phyloP scores from a whole-genome alignment of 2,888 invertebrate species.

The Nematopogon swammerdamellus region DNA sequence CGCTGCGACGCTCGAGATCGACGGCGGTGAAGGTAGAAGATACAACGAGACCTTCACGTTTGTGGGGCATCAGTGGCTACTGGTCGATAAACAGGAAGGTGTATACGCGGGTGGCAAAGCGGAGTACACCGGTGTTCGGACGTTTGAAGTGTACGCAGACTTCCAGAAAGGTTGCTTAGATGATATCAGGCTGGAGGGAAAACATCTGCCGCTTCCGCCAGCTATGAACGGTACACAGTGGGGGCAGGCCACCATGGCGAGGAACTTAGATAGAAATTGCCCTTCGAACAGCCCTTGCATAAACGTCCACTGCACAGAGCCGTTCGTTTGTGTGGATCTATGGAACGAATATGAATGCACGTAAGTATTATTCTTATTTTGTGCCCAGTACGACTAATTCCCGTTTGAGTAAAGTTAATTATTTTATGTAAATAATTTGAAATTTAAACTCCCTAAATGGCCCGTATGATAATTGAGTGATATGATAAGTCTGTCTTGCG shows the following conservation, averaged over 20 bases:
- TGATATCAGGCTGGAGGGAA: constrained; percentile 83
- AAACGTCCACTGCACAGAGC: constrained; percentile 90
- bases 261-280: constrained; percentile 89
- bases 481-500: constrained; percentile 9
- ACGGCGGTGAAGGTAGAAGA: constrained; percentile 91
- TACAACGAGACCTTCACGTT: constrained; percentile 92
- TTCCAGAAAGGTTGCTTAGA: constrained; percentile 84
- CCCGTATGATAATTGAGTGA: constrained; percentile 2
- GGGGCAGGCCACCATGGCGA: constrained; percentile 93
- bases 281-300: constrained; percentile 94
- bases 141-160: constrained; percentile 92
- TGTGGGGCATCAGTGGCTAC: constrained; percentile 86
- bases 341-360: constrained; percentile 99
- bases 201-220: constrained; percentile 90
- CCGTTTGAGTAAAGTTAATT: no score
- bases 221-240: constrained; percentile 94
- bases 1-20: constrained; percentile 87
- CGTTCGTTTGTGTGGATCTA: constrained; percentile 92
- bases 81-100: constrained; percentile 92
- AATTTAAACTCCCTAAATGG: constrained; percentile 2
- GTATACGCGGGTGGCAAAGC: constrained; percentile 96
- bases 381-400: no score
- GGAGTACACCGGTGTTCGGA: constrained; percentile 89
- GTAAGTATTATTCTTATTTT: constrained; percentile 66
- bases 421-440: no score